Evolutionary conservation across 2,797 vertebrate species (phyloP).

Genomic region (Gephyroberyx darwinii): DNA sequence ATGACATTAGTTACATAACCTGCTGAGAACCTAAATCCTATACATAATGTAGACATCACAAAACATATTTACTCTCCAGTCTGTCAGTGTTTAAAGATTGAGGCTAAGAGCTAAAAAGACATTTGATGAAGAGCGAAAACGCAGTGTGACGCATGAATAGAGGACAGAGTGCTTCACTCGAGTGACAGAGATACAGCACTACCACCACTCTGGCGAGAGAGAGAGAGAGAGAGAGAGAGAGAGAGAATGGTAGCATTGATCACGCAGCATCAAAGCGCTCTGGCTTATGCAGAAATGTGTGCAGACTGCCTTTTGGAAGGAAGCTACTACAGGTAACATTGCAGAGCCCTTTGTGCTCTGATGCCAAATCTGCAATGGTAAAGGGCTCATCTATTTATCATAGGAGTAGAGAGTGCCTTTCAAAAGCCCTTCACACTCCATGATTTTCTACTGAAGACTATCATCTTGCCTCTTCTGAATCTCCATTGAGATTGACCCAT

Average conservation of each 20-base stretch:
- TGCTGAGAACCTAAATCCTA: slow-evolving; percentile 52
- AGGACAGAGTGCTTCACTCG: not conserved
- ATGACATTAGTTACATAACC: slow-evolving; percentile 63
- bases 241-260: slow-evolving; percentile 33
- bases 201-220: not conserved
- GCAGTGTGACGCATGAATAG: not conserved
- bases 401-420: slow-evolving; percentile 2
- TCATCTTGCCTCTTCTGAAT: too few relatives aligned
- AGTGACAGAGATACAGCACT: not conserved
- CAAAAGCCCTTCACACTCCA: not conserved
- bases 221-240: not conserved
- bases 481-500: too few relatives aligned
- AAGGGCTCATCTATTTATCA: slow-evolving; percentile 4
- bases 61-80: not conserved
- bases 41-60: not conserved
- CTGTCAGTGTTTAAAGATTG: not conserved
- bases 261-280: slow-evolving; percentile 26
- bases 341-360: slow-evolving; percentile 49
- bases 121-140: not conserved
- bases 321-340: slow-evolving; percentile 47
- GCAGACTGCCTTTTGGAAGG: slow-evolving; percentile 31
- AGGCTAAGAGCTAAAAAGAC: not conserved
- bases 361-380: slow-evolving; percentile 34
- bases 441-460: not conserved
- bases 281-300: slow-evolving; percentile 29